Evolutionary conservation across 92 coral and sea anemone genomes (phyloP).

Genomic region (Umimayanthus chanpuru): DNA sequence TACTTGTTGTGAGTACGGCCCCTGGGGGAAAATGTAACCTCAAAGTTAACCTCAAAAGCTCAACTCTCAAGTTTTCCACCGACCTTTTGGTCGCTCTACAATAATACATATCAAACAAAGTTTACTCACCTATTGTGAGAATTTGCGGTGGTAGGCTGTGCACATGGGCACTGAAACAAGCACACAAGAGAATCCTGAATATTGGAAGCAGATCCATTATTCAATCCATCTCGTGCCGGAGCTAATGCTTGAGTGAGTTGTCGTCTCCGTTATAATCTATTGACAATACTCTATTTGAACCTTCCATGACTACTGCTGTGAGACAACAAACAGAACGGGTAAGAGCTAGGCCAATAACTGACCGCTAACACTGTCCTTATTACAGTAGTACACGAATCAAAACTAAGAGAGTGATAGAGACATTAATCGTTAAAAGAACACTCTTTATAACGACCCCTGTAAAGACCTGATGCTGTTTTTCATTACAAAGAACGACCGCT

Average conservation of each 20-base stretch:
- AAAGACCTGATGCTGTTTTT: conserved; percentile 4
- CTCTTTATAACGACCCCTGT: background rate
- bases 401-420: background rate
- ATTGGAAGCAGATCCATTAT: background rate
- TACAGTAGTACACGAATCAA: background rate
- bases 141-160: background rate
- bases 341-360: background rate
- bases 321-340: background rate
- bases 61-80: background rate
- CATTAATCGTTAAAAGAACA: background rate
- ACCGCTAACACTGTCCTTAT: background rate
- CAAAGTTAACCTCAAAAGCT: background rate
- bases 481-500: conserved; percentile 7
- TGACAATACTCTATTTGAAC: background rate
- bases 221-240: background rate
- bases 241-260: background rate
- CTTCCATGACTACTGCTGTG: background rate
- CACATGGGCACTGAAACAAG: background rate
- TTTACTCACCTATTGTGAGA: conserved; percentile 19
- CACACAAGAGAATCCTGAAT: background rate
- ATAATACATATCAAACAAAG: background rate
- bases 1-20: conserved; percentile 7
- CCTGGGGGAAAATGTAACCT: background rate
- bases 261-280: background rate
- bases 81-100: background rate